Evolutionary conservation across 2,888 invertebrate genomes (phyloP).

Genomic region (Camponotus fellah): DNA sequence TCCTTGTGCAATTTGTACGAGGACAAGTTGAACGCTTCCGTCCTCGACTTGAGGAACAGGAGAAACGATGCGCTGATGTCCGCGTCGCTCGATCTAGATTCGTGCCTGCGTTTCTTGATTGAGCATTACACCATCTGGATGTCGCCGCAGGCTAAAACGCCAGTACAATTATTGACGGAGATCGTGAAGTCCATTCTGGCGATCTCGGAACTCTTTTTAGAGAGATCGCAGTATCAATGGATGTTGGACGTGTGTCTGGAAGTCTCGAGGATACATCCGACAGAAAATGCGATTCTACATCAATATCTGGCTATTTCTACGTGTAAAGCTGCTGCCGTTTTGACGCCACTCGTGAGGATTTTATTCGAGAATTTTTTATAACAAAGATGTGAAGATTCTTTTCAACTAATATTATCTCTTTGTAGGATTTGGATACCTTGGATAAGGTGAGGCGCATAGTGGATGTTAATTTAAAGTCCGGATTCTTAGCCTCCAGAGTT

Average conservation of each 20-base stretch:
- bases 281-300: conserved; percentile 92
- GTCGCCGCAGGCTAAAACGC: conserved; percentile 87
- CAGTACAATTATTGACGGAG: conserved; percentile 87
- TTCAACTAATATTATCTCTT: conserved; percentile 23
- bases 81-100: conserved; percentile 92
- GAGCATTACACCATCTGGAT: conserved; percentile 95
- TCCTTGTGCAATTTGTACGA: conserved; percentile 82
- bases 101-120: conserved; percentile 96
- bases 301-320: conserved; percentile 90
- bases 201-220: conserved; percentile 92
- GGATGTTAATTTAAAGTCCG: conserved; percentile 88
- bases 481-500: conserved; percentile 89
- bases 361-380: neutral
- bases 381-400: neutral
- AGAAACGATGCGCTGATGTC: conserved; percentile 84
- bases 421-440: conserved; percentile 87
- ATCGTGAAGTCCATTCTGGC: conserved; percentile 90
- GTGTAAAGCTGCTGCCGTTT: conserved; percentile 90
- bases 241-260: conserved; percentile 91
- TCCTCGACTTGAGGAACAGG: conserved; percentile 82
- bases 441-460: conserved; percentile 89
- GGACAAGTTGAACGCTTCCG: conserved; percentile 81
- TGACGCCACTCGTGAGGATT: conserved; percentile 87
- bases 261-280: conserved; percentile 89
- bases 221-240: conserved; percentile 92